Evolutionary conservation across 2,888 invertebrate species (phyloP).

Genomic region (Crocallis elinguaria): DNA sequence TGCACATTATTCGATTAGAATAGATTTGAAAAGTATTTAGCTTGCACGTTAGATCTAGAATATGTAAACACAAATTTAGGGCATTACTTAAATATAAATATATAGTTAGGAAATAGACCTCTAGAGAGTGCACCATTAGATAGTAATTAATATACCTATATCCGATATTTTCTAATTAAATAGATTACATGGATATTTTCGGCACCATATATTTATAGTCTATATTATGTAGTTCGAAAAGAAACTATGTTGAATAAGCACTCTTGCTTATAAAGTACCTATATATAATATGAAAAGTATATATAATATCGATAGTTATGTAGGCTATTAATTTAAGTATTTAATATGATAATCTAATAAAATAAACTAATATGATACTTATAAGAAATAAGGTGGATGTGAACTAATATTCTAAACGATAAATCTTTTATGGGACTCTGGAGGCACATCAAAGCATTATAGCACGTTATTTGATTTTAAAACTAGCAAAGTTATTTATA

Average conservation of each 20-base stretch:
- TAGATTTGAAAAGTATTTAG: constrained; percentile 15
- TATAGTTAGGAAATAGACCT: neutral
- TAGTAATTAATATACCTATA: too few relatives aligned
- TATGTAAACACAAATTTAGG: constrained; percentile 8
- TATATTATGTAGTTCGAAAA: constrained; percentile 7
- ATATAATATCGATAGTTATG: neutral
- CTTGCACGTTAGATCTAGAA: constrained; percentile 11
- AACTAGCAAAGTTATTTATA: constrained; percentile 9
- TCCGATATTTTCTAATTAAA: constrained; percentile 1
- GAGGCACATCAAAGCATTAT: constrained; percentile 71
- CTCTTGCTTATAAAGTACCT: neutral
- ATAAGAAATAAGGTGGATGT: constrained; percentile 57
- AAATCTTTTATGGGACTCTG: constrained; percentile 59
- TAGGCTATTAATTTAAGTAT: neutral
- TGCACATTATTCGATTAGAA: constrained; percentile 13
- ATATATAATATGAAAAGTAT: constrained; percentile 1
- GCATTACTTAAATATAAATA: neutral
- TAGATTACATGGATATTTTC: constrained; percentile 16
- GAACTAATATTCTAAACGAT: constrained; percentile 56
- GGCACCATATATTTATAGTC: constrained; percentile 21
- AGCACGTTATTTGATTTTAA: constrained; percentile 17
- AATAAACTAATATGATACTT: neutral
- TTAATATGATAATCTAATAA: neutral
- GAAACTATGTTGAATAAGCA: neutral
- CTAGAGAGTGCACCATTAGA: constrained; percentile 28